Evolutionary conservation across 2,113 vertebrate genomes (phyloP).

Genomic region (Nibea coibor): DNA sequence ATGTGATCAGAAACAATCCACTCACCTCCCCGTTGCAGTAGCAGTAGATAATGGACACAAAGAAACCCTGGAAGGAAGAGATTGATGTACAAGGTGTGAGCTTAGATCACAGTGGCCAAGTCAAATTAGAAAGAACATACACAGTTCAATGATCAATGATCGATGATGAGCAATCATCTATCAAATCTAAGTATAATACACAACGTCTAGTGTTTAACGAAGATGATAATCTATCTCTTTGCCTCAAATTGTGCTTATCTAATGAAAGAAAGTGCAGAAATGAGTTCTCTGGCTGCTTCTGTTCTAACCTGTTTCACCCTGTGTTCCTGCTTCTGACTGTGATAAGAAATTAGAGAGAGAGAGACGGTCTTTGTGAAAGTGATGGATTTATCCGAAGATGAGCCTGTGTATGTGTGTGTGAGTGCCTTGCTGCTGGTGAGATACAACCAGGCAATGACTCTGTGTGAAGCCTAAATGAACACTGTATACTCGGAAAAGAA

Average conservation of each 20-base stretch:
- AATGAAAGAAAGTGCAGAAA: not conserved
- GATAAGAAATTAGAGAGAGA: not conserved
- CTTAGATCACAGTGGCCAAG: not conserved
- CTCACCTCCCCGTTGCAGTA: conserved; percentile 94
- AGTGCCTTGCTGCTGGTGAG: not conserved
- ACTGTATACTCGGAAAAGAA: not conserved
- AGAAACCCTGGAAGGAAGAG: conserved; percentile 87
- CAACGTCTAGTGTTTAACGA: not conserved
- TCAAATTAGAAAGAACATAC: not conserved
- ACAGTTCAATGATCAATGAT: not conserved
- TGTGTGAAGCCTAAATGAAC: not conserved
- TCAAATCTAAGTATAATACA: not conserved
- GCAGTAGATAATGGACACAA: conserved; percentile 93
- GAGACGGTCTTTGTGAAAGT: not conserved
- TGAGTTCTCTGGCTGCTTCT: not conserved
- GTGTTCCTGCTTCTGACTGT: not conserved
- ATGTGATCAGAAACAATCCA: not conserved
- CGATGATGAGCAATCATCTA: not conserved
- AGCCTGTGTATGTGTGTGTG: not conserved
- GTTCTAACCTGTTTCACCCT: not conserved
- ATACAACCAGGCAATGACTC: not conserved
- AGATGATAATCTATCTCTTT: not conserved
- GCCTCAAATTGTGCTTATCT: not conserved
- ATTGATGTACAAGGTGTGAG: not conserved
- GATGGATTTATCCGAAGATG: not conserved